Evolutionary conservation across 2,888 invertebrate species (phyloP), one percentile per base, ranked within the genome.

Genomic region (Ormyrus nitidulus): DNA sequence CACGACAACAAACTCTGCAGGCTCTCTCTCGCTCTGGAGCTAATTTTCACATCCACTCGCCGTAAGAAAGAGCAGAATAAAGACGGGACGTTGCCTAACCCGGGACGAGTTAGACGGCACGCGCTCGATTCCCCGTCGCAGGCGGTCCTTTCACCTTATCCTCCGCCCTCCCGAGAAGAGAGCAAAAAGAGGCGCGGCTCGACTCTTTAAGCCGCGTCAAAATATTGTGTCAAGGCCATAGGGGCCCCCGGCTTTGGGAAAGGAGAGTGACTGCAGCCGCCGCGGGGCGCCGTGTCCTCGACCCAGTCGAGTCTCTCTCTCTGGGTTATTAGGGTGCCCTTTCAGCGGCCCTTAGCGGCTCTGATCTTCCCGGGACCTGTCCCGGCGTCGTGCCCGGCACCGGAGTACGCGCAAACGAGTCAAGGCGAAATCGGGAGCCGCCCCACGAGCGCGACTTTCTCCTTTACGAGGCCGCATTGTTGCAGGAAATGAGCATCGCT

Each of bases 191-290:
- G 34, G 54, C 81, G 34, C 34, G 34, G 34, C 34, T 34, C 34
- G 70, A 71, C 70, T 77, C 70, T 70, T 70, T 56, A 64, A 71
- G 70, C 19, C 68, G 6, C 83, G 86, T 86, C 87, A 86, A 87
- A 87, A 88, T 88, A 88, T 88, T 87, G 85, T 87, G 87, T 86
- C 88, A 88, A 88, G 87, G 87, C 77, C 87, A 79, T 77, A 10
- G 66, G 34, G 65, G 2, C 64, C 58, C 49, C 13, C 6, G 13
- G 65, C 58, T 59, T 59, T 5, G 19, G 46, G 8, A 11, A 34
- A 34, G 1, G 19, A 53, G 51, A 53, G 62, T 9, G 62, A 59
- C 9, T 19, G 11, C 56, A 49, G 44, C 5, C 79, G 34, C 79
- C 49, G 56, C 80, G 34, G 80, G 80, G 78, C 59, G 54, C 49